These are phyloP conservation scores for Strigops habroptila DNA, from an alignment of 2,113 vertebrate species.

Conservation along the genomic window DNA sequence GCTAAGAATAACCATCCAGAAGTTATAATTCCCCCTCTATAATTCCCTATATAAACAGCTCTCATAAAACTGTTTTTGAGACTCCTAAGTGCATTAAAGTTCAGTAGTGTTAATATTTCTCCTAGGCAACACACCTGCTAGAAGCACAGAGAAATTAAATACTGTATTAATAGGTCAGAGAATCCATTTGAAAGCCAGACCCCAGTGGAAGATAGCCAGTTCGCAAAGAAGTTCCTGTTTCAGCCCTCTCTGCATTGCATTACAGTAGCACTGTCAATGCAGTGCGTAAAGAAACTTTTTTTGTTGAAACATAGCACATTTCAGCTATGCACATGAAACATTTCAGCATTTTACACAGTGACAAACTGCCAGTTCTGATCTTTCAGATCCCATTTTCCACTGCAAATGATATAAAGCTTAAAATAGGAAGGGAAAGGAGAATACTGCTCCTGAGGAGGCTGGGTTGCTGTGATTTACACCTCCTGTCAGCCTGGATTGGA, in stretches of 20 bases:
- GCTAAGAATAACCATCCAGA: not conserved
- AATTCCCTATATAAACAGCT: not conserved
- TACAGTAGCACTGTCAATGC: not conserved
- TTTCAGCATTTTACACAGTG: not conserved
- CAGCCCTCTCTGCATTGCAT: not conserved
- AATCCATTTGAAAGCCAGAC: constrained; percentile 14
- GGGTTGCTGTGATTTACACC: constrained; percentile 29
- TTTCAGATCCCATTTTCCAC: not conserved
- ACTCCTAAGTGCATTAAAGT: constrained; percentile 4
- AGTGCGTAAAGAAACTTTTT: not conserved
- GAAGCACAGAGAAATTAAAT: constrained; percentile 41
- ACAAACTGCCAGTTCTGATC: not conserved
- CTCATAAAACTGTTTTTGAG: not conserved
- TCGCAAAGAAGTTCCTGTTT: not conserved
- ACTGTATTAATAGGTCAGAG: constrained; percentile 42
- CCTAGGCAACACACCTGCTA: constrained; percentile 31
- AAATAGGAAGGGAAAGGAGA: constrained; percentile 47
- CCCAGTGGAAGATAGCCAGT: not conserved
- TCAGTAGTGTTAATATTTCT: constrained; percentile 44
- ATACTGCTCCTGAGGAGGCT: not conserved
- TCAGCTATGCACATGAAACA: too few species aligned
- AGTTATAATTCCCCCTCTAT: not conserved
- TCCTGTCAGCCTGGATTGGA: not conserved
- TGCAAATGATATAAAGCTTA: constrained; percentile 12
- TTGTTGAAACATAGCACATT: not conserved